These are phyloP conservation scores for Mythimna pallens DNA, from an alignment of 2,888 invertebrate species.

Conservation along the genomic window DNA sequence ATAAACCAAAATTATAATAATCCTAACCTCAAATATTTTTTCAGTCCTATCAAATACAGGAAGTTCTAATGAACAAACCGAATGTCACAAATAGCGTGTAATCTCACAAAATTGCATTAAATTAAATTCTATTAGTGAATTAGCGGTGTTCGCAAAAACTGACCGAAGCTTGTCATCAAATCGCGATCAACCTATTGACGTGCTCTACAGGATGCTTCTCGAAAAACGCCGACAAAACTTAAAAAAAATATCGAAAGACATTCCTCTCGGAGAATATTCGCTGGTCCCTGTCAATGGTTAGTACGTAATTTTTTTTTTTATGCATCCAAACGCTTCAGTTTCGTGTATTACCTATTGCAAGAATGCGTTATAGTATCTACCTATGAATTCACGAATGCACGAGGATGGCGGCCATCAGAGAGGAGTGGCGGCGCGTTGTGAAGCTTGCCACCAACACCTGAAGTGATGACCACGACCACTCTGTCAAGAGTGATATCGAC, in stretches of 20 bases:
- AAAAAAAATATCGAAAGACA: constrained; percentile 1
- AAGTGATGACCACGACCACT: no score
- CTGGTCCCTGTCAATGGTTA: background rate
- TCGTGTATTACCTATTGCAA: no score
- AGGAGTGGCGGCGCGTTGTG: no score
- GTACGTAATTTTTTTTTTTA: no score
- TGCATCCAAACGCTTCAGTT: no score
- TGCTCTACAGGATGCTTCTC: constrained; percentile 36
- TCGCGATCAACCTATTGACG: constrained; percentile 69
- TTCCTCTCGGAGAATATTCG: background rate
- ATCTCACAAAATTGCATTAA: constrained; percentile 72
- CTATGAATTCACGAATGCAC: no score
- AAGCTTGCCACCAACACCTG: no score
- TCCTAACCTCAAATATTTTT: constrained; percentile 6
- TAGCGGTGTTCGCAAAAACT: constrained; percentile 68
- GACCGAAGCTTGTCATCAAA: constrained; percentile 79
- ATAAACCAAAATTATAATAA: no score
- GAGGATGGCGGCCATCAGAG: no score
- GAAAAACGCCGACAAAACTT: constrained; percentile 11
- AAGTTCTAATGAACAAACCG: constrained; percentile 80
- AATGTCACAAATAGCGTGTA: constrained; percentile 68
- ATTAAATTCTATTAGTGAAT: constrained; percentile 85
- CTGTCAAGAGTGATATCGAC: no score
- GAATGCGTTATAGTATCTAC: no score
- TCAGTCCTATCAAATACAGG: constrained; percentile 71